A percentile compares a stretch with the other conserved stretches of the same genome.
Conservation (phyloP, 2,113 vertebrate genomes). For the Cynocephalus volans region DNA sequence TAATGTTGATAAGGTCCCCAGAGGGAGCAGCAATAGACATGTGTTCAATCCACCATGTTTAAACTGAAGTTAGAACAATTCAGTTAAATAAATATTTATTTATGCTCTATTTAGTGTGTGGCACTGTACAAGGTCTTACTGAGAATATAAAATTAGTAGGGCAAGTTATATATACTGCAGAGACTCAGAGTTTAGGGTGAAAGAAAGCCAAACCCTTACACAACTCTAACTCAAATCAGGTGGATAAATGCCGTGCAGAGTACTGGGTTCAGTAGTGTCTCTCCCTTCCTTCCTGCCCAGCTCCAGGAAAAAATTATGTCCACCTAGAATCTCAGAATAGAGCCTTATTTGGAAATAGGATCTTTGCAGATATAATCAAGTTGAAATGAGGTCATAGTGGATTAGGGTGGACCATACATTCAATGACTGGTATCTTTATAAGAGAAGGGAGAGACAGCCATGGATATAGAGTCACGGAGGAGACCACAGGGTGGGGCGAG, state of each 20-base stretch:
- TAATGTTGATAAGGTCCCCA: not conserved
- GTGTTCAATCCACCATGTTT: not conserved
- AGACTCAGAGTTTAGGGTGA: not conserved
- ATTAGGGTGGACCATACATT: not conserved
- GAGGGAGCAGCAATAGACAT: not conserved
- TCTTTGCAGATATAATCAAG: not conserved
- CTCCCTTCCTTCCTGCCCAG: no score
- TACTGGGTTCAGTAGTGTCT: not conserved
- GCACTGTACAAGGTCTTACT: not conserved
- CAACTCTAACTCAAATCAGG: not conserved
- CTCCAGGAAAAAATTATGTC: not conserved
- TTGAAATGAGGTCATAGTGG: not conserved
- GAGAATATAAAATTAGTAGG: not conserved
- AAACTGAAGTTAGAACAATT: not conserved
- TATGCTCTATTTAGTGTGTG: not conserved
- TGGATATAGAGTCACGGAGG: not conserved
- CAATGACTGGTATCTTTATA: not conserved
- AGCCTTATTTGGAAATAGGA: not conserved
- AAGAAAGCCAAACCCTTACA: not conserved
- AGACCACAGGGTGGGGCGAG: rapidly evolving
- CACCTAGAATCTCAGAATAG: not conserved
- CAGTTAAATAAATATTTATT: not conserved
- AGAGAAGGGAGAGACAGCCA: not conserved
- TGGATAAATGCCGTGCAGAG: not conserved
- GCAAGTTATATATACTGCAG: not conserved